phyloP scores from a whole-genome alignment of 2,797 vertebrate genomes.

The Falco rusticolus region DNA sequence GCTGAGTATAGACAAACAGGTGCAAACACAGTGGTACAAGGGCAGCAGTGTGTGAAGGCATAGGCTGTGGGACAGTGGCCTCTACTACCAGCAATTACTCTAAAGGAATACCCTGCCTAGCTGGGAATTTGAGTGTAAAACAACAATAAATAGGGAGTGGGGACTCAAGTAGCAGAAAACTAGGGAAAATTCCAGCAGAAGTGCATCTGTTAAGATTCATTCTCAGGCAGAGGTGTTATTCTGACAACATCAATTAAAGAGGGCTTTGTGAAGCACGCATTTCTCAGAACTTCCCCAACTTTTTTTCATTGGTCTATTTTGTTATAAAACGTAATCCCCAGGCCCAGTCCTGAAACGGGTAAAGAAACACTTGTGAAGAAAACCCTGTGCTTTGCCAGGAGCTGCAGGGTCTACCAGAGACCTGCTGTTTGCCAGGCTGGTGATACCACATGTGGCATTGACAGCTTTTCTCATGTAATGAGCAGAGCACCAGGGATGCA shows the following conservation, averaged over 20 bases:
- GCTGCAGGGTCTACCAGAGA: neutral
- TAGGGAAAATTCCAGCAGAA: neutral
- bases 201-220: neutral
- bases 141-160: neutral
- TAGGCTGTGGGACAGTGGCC: neutral
- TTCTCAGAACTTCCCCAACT: neutral
- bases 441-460: neutral
- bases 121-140: neutral
- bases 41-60: conserved; percentile 10
- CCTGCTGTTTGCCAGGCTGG: neutral
- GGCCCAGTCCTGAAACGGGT: neutral
- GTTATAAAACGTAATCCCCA: neutral
- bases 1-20: conserved; percentile 20
- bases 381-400: neutral
- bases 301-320: neutral
- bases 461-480: neutral
- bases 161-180: neutral
- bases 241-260: neutral
- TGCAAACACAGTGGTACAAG: conserved; percentile 30
- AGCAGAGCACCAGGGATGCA: neutral
- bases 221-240: neutral
- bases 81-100: neutral
- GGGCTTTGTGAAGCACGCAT: neutral
- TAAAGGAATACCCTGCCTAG: neutral
- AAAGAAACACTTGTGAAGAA: neutral